Evolutionary conservation across 2,797 vertebrate genomes (phyloP), one percentile per base, ranked within the genome.

Genomic region (Selene dorsalis): DNA sequence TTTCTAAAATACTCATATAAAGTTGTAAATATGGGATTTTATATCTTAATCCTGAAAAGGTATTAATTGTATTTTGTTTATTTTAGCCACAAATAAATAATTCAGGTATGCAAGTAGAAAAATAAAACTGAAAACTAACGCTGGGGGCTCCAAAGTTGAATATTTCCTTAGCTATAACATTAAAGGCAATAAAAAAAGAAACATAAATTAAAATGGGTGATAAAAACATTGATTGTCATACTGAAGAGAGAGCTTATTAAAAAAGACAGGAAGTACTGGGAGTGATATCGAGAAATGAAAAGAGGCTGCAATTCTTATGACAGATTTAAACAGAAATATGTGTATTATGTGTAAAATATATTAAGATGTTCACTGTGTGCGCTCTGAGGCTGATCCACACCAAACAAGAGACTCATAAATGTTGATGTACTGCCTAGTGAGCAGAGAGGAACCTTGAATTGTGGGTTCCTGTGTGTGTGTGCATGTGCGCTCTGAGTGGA

Each of bases 371-470:
- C 2, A 32, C 30, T 18, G 0, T 0, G 3, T 26, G 38, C 61
- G 4, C 1, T 3, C 38, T 56, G 30, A 10, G 38, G 30, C 17
- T 45, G 10, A 69, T 24, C 26, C 26, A 50, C 32, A 71, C n/a
- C n/a, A 38, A 1, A 64, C 1, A 45, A 20, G 13, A 35, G 0
- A 14, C 5, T 20, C 13, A 30, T 20, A 18, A 47, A 57, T 35
- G 7, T 17, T 22, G 39, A 38, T 28, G 7, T 7, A 47, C 1
- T 39, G 55, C 2, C 60, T 77, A 76, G 70, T 17, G 32, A 35
- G 32, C 32, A 73, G 73, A 72, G 58, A 26, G 43, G 60, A 43
- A 48, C n/a, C 18, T 13, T 13, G 30, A 74, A 63, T 17, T 55
- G 8, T 3, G 0, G 22, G 43, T 55, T 43, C 47, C 26, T 47